Evolutionary conservation across 2,113 vertebrate species (phyloP).

Genomic region (Delphinus delphis): DNA sequence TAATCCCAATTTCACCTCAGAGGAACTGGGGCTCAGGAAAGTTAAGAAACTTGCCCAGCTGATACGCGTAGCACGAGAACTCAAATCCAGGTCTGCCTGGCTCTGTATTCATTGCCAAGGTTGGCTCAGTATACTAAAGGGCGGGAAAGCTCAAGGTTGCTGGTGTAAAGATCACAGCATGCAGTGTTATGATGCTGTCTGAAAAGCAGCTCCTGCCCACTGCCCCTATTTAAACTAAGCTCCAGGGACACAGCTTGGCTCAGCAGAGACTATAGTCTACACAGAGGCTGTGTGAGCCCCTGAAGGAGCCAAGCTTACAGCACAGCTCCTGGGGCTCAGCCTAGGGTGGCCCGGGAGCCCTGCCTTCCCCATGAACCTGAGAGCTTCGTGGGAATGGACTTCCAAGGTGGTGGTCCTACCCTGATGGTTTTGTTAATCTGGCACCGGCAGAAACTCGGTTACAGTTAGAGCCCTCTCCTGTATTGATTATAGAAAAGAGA

Average conservation of each 20-base stretch:
- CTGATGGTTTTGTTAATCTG: background rate
- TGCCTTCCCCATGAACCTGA: background rate
- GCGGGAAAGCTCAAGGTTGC: background rate
- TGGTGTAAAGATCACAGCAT: background rate
- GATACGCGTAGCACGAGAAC: background rate
- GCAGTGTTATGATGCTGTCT: background rate
- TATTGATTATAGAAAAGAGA: background rate
- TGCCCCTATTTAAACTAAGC: background rate
- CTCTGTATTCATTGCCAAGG: background rate
- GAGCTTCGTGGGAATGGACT: background rate
- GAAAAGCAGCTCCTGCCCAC: background rate
- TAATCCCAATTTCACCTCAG: background rate
- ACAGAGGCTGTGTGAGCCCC: too few relatives aligned
- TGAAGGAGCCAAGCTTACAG: background rate
- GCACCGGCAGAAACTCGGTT: background rate
- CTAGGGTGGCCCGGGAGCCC: fast-evolving
- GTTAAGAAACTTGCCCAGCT: background rate
- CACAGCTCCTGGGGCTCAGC: background rate
- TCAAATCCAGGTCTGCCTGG: background rate
- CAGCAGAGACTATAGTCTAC: background rate
- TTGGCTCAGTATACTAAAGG: background rate
- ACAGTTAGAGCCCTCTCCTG: background rate
- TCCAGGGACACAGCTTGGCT: background rate
- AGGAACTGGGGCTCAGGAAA: background rate
- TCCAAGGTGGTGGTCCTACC: background rate